Evolutionary conservation across 2,797 vertebrate genomes (phyloP).

Genomic region (Pristis pectinata): DNA sequence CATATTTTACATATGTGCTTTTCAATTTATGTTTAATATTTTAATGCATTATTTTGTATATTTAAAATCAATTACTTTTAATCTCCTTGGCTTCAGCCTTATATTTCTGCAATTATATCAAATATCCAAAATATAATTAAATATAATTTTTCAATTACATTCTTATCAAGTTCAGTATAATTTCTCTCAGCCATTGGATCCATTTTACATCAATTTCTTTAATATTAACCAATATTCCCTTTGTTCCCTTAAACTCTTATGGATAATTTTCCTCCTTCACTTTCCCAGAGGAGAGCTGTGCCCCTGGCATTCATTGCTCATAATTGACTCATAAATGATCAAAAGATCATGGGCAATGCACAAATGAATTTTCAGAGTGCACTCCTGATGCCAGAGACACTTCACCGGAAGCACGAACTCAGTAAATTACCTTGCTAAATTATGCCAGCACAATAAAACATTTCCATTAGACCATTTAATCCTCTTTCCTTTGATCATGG

Average conservation of each 20-base stretch:
- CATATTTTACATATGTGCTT: no score
- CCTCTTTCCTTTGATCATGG: background rate
- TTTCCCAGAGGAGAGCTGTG: background rate
- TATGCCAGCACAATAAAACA: background rate
- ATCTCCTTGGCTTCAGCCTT: background rate
- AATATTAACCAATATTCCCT: slow-evolving; percentile 11
- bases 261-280: slow-evolving; percentile 3
- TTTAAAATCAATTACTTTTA: background rate
- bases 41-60: background rate
- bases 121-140: background rate
- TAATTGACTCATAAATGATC: background rate
- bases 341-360: background rate
- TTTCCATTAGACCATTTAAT: background rate
- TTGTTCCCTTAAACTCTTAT: background rate
- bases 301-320: background rate
- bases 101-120: background rate
- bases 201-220: background rate
- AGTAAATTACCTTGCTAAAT: background rate
- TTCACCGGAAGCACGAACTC: background rate
- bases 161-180: background rate
- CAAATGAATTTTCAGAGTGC: background rate
- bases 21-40: background rate
- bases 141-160: background rate
- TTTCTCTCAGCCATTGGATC: background rate
- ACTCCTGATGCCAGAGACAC: background rate